These are phyloP conservation scores for Nanorana parkeri DNA, from an alignment of 2,113 vertebrate species.

Conservation along the genomic window DNA sequence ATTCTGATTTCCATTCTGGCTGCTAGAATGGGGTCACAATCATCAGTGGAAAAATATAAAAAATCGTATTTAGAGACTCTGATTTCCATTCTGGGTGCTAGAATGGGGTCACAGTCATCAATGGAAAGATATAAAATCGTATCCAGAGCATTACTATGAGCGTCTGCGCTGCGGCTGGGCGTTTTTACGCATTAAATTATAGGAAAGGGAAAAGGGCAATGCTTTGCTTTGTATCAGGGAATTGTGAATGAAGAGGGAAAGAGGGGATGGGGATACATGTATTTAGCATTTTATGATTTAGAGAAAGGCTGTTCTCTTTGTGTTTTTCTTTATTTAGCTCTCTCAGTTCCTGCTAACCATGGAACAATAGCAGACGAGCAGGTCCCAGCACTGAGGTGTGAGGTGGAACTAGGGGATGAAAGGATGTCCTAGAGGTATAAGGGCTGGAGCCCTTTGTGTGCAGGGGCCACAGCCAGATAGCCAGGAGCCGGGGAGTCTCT, in stretches of 20 bases:
- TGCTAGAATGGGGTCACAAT: no score
- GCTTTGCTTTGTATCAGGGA: neutral
- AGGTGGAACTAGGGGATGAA: slow-evolving; percentile 51
- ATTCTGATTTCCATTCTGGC: no score
- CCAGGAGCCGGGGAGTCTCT: slow-evolving; percentile 47
- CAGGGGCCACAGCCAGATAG: slow-evolving; percentile 33
- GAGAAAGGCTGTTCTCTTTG: slow-evolving; percentile 46
- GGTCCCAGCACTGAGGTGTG: slow-evolving; percentile 45
- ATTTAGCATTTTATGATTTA: slow-evolving; percentile 8
- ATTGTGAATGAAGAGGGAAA: neutral
- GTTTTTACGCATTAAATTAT: no score
- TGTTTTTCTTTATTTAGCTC: slow-evolving; percentile 24
- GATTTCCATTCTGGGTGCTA: no score
- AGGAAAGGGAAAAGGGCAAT: no score
- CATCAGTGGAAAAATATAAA: no score
- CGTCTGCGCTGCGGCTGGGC: no score
- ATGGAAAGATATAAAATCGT: no score
- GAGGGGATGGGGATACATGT: neutral
- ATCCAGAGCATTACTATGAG: no score
- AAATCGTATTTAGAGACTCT: no score
- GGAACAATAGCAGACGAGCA: slow-evolving; percentile 16
- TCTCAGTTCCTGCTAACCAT: slow-evolving; percentile 38
- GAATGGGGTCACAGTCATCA: no score
- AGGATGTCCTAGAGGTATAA: slow-evolving; percentile 44
- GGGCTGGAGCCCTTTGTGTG: slow-evolving; percentile 37